Conservation (phyloP, 2,797 vertebrate genomes). For the Pipistrellus kuhlii region DNA sequence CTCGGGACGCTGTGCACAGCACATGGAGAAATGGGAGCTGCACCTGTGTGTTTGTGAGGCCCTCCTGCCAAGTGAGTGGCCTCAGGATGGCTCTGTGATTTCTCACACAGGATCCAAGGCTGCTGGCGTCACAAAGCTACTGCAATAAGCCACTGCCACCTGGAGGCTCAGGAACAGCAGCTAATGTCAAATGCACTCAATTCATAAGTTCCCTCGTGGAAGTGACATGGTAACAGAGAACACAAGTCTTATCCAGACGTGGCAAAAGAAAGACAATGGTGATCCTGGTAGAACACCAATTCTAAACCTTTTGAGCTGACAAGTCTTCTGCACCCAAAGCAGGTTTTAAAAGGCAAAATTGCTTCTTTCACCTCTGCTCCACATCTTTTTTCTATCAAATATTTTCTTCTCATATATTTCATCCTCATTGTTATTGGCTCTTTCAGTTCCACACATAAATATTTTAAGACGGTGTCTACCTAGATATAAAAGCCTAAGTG, state of each 20-base stretch:
- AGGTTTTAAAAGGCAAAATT: background rate
- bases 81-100: background rate
- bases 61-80: background rate
- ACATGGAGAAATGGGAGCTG: background rate
- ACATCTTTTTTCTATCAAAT: background rate
- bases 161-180: slow-evolving; percentile 70
- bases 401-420: background rate
- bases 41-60: background rate
- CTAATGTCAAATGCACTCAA: background rate
- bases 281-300: background rate
- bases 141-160: slow-evolving; percentile 73
- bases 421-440: background rate
- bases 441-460: background rate
- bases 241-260: background rate
- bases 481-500: too few relatives aligned
- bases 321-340: background rate
- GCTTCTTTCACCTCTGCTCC: background rate
- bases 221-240: background rate
- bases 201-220: background rate
- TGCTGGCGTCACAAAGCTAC: slow-evolving; percentile 22
- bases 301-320: background rate
- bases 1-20: background rate
- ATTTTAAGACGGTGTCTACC: background rate
- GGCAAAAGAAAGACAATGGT: background rate
- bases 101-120: background rate